Base-by-base conservation (phyloP, 1,140 invertebrate genomes). In the Aphidius gifuensis region DNA sequence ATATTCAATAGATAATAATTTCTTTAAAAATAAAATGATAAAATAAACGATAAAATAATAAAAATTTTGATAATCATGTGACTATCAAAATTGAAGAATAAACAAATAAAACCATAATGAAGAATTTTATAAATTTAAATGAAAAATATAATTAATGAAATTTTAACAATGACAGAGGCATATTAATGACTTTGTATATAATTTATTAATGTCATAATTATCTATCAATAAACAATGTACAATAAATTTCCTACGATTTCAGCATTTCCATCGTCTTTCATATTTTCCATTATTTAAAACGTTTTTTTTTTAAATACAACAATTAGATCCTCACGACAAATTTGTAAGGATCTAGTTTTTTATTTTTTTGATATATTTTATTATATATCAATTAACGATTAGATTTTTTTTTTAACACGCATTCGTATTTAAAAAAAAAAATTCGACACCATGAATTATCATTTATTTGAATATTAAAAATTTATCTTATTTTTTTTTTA, bases 151-250 rank as follows among this genome's bases (percentile, higher is more conserved):
- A 40, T 11, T 54, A 66, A 32, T 32, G 23, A 32, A 62, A 23
- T 2, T 43, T 43, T 43, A 44, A 11, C 9, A 69, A 66, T 66
- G 64, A 74, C 57, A 50, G 64, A 67, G 51, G 55, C 60, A 64
- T 67, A 49, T 62, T 60, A 66, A 70, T 77, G 74, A 80, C 72
- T 78, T 80, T 79, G 74, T 80, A 80, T 80, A 80, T 79, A 81
- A 81, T 81, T 80, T 80, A 81, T 81, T 75, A 74, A 74, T 80
- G 75, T 77, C 67, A 75, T 76, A 72, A 76, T 76, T 78, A 75
- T 75, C 74, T 81, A 78, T 80, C 77, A 80, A 79, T 79, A 80
- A 80, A 77, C 73, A 80, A 80, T 80, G 74, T 81, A 80, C 79
- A 80, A 79, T 80, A 79, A 71, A 80, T 74, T 72, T 69, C 71